Evolutionary conservation across 2,888 invertebrate genomes (phyloP), one percentile per base, ranked within the genome.

Genomic region (Malacosoma neustria): DNA sequence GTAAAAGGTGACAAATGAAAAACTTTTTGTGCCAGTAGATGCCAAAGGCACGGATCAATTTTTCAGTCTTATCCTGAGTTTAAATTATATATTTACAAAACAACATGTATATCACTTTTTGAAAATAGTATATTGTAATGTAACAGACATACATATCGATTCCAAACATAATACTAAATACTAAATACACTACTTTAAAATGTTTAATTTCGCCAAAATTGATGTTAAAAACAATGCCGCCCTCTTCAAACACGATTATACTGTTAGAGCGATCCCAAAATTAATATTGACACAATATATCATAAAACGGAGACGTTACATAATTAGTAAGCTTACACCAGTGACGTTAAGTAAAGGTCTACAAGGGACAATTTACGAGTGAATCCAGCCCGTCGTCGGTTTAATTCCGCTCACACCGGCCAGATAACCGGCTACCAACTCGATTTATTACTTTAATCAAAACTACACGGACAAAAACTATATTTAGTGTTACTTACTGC

Each of bases 371-470:
- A 79, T 79, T 79, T 77, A 77, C 72, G 74, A 66, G 51, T 49
- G 61, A 67, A 62, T 67, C 67, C 61, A 51, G 60, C 54, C 57
- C 66, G 74, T 72, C 67, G 57, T 57, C 66, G 68, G 22, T 64
- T 69, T 72, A 72, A 76, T 75, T 73, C 73, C 69, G 51, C 46
- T 49, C 62, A 51, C 59, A 57, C 54, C 55, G 57, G 57, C 63
- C 63, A 69, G 77, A 79, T 77, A 80, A 72, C 72, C 59, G 63
- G 51, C 52, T 39, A 54, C 45, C 53, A 45, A 45, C 54, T 56
- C 70, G 66, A 79, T 80, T 80, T 80, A 79, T 79, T 64, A 63
- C 72, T 73, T 79, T 80, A 77, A 80, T 80, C 76, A 79, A 79
- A 75, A 68, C 61, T 61, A 61, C 62, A 63, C 56, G 72, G 75